Conservation (phyloP, 2,113 vertebrate genomes). For the Chiloscyllium plagiosum region DNA sequence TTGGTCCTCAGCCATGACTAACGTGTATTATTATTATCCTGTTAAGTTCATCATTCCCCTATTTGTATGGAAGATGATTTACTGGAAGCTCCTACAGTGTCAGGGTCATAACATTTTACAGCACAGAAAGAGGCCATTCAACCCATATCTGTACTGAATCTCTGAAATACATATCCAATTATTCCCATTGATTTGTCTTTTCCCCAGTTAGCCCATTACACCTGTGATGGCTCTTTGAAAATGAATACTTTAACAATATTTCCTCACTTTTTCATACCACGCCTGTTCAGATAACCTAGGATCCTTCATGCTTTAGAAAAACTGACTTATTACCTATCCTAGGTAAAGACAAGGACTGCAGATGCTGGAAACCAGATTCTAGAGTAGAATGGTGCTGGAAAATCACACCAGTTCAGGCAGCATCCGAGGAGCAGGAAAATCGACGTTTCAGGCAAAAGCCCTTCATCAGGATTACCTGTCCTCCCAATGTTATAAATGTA, state of each 20-base stretch:
- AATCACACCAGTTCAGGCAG: too few species aligned
- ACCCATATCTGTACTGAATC: not conserved
- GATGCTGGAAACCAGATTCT: too few species aligned
- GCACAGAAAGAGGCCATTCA: not conserved
- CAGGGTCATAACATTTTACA: not conserved
- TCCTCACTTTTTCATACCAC: not conserved
- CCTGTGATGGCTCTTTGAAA: not conserved
- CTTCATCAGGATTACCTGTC: not conserved
- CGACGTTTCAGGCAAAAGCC: too few species aligned
- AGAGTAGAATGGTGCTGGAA: too few species aligned
- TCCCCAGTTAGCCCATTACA: not conserved
- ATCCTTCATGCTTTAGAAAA: not conserved
- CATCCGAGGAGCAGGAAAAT: too few species aligned
- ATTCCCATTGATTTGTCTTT: not conserved
- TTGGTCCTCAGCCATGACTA: not conserved
- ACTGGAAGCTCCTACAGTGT: not conserved
- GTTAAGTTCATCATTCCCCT: not conserved
- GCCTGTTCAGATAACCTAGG: not conserved
- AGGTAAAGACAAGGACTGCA: too few species aligned
- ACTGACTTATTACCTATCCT: not conserved
- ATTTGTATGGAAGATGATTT: not conserved
- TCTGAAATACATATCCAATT: not conserved
- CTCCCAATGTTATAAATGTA: not conserved
- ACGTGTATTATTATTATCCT: not conserved
- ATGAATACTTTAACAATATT: not conserved